These are phyloP conservation scores for Chymomyza fuscimana DNA, from an alignment of 2,888 invertebrate genomes.

Conservation along the genomic window DNA sequence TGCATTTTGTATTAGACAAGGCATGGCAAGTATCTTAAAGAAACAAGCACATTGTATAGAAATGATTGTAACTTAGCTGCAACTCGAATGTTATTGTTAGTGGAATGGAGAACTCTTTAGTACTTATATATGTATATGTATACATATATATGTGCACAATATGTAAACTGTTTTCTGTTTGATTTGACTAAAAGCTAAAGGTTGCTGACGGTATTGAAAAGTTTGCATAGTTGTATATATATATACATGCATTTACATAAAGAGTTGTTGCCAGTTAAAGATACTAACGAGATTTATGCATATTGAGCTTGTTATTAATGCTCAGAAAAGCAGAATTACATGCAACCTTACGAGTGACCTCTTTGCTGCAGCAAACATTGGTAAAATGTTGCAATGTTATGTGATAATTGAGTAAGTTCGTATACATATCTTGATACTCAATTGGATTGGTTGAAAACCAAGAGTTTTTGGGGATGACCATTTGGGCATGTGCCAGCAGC, in stretches of 20 bases:
- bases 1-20: conserved; percentile 53
- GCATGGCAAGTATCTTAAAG: conserved; percentile 14
- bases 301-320: neutral
- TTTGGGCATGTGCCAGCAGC: too few species aligned
- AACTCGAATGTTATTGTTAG: neutral
- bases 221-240: neutral
- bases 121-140: neutral
- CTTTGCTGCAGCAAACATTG: too few species aligned
- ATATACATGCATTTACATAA: neutral
- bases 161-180: neutral
- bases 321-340: neutral
- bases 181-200: neutral
- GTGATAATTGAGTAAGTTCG: too few species aligned
- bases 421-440: too few species aligned
- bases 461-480: too few species aligned
- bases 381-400: too few species aligned
- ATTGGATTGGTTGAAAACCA: too few species aligned
- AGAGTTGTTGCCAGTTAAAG: neutral
- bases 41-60: neutral
- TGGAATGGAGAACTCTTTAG: neutral
- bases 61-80: conserved; percentile 2
- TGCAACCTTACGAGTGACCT: too few species aligned
- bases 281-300: neutral
- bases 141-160: neutral
- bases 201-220: too few species aligned